Evolutionary conservation across 1,140 invertebrate genomes (phyloP), one percentile per base, ranked within the genome.

Genomic region (Anagrus nilaparvatae): DNA sequence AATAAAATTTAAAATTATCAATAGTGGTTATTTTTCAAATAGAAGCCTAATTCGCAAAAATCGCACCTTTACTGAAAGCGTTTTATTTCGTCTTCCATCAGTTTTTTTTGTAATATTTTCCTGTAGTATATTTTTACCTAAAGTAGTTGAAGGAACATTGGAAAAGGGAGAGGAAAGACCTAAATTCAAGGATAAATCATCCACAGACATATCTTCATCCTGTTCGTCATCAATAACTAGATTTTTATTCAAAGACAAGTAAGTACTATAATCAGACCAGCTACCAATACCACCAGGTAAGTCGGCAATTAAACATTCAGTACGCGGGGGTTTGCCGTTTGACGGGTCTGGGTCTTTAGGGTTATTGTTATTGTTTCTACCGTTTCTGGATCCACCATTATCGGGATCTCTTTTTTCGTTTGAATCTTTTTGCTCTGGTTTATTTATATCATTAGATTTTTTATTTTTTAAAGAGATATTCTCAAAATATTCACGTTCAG

Each of bases 241-340:
- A 16, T 33, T 20, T 38, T 18, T 41, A 38, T 50, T 75, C 42
- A 65, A 49, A 50, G 73, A 73, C 50, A 87, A 65, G 58, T 87
- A 87, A 34, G 84, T 87, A 62, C 82, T 87, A 58, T 84, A 75
- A 60, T 87, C 85, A 58, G 76, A 78, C 84, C 85, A 88, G 53
- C 81, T 82, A 64, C 81, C 80, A 48, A 86, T 76, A 35, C 83
- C 82, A 43, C 81, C 79, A 5, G 84, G 82, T 33, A 87, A 67
- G 65, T 84, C 78, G 47, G 81, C 76, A 38, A 77, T 74, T 50
- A 81, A 71, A 50, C 78, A 78, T 56, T 81, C 76, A 2, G 80
- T 82, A 31, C 72, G 71, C 29, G 64, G 63, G 31, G 56, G 43
- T 13, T 47, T 48, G 7, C 41, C 40, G 27, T 20, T 40, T 10